Percentiles rank a stretch among this genome's conserved stretches.
Evolutionary conservation across 64 coral and sea anemone genomes (phyloP).

Genomic region (Stylophora pistillata): DNA sequence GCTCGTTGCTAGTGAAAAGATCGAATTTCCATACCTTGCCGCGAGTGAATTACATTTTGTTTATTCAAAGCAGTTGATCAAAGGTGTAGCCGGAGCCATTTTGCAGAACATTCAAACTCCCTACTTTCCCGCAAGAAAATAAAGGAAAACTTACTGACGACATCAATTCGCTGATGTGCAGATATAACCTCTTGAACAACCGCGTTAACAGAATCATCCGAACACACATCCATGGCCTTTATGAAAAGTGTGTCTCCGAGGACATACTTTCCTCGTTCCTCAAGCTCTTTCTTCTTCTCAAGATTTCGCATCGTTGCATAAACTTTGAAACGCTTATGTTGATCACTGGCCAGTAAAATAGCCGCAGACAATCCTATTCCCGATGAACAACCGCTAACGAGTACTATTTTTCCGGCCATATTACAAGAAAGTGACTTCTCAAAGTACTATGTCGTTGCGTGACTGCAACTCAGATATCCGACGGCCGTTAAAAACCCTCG

Average conservation of each 20-base stretch:
- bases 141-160: conserved; percentile 64
- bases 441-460: too few relatives aligned
- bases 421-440: too few relatives aligned
- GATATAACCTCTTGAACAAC: conserved; percentile 61
- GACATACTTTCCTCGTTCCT: conserved; percentile 20
- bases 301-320: conserved; percentile 87
- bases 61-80: too few relatives aligned
- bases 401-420: conserved; percentile 47
- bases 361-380: conserved; percentile 69
- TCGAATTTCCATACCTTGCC: too few relatives aligned
- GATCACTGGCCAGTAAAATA: conserved; percentile 54
- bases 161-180: conserved; percentile 62
- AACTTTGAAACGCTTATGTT: conserved; percentile 69
- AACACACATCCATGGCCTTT: conserved; percentile 66
- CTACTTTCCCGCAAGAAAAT: too few relatives aligned
- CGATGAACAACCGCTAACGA: conserved; percentile 67
- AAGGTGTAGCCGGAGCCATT: too few relatives aligned
- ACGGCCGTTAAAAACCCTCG: too few relatives aligned
- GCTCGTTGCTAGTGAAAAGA: too few relatives aligned
- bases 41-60: too few relatives aligned
- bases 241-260: conserved; percentile 66
- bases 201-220: conserved; percentile 70
- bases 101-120: too few relatives aligned
- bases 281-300: conserved; percentile 52
- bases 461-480: too few relatives aligned